A percentile compares a stretch with the other conserved stretches of the same genome.
Evolutionary conservation across 2,888 invertebrate genomes (phyloP).

Genomic region (Autographa pulchrina): DNA sequence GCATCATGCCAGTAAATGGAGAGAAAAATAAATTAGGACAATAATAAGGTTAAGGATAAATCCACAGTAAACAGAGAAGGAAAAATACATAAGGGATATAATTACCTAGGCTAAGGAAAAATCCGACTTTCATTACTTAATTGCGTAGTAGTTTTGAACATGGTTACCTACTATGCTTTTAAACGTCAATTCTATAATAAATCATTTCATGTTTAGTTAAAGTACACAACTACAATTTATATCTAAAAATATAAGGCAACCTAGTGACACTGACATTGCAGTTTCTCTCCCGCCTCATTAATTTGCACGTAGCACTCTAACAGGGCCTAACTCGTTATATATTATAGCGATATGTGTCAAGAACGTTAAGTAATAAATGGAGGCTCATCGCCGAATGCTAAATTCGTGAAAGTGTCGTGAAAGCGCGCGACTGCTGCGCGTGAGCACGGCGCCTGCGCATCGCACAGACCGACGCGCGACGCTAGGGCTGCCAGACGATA

Average conservation of each 20-base stretch:
- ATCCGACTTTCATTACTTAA: no score
- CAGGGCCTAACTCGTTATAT: conserved; percentile 15
- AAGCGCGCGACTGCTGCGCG: conserved; percentile 68
- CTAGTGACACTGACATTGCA: background rate
- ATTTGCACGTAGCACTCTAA: background rate
- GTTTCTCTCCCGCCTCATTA: background rate
- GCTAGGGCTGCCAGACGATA: conserved; percentile 37
- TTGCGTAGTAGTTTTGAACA: no score
- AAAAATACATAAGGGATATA: no score
- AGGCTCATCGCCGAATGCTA: conserved; percentile 73
- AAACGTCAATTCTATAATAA: no score
- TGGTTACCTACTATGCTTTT: no score
- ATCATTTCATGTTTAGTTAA: no score
- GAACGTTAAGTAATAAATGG: conserved; percentile 46
- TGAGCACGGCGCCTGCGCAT: conserved; percentile 54
- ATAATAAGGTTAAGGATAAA: no score
- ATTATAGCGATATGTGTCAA: conserved; percentile 44
- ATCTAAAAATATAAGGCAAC: background rate
- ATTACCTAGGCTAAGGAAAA: no score
- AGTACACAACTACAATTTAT: background rate
- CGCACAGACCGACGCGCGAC: background rate
- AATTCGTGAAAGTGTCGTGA: conserved; percentile 81
- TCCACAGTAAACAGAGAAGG: no score
- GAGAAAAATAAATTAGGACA: no score
- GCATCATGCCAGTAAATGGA: no score